Evolutionary conservation across 2,888 invertebrate genomes (phyloP).

Genomic region (Keiferia lycopersicella): DNA sequence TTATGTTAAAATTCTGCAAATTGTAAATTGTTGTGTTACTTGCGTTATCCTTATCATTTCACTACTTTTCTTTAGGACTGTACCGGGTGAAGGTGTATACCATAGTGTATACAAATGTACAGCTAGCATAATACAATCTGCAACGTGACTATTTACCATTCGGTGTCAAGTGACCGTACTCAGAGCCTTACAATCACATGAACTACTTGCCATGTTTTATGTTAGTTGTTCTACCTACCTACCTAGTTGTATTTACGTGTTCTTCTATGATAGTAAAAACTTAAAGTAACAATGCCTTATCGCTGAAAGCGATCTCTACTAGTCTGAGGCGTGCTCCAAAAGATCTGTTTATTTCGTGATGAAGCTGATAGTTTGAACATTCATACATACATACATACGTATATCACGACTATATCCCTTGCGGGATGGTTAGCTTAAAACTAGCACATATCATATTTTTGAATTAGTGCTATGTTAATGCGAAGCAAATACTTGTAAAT

Average conservation of each 20-base stretch:
- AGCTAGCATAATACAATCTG: not conserved
- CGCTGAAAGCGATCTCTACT: too few species aligned
- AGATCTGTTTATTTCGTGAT: too few species aligned
- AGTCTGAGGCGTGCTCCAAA: too few species aligned
- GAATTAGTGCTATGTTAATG: not conserved
- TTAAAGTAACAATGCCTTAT: too few species aligned
- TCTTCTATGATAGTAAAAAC: not conserved
- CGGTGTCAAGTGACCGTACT: conserved; percentile 18
- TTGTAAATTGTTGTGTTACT: too few species aligned
- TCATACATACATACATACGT: too few species aligned
- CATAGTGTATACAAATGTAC: conserved; percentile 4
- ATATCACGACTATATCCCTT: too few species aligned
- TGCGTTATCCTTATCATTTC: not conserved
- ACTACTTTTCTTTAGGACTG: not conserved
- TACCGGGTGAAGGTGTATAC: too few species aligned
- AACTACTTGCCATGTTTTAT: not conserved
- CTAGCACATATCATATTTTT: not conserved
- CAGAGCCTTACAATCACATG: conserved; percentile 8
- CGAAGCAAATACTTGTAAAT: not conserved
- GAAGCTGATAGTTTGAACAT: too few species aligned
- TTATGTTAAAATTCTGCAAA: too few species aligned
- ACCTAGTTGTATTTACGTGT: not conserved
- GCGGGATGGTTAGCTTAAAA: too few species aligned
- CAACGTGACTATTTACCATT: conserved; percentile 28
- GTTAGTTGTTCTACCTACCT: not conserved